These are phyloP conservation scores for Diogma glabrata DNA, from an alignment of 2,888 invertebrate genomes.

Conservation along the genomic window DNA sequence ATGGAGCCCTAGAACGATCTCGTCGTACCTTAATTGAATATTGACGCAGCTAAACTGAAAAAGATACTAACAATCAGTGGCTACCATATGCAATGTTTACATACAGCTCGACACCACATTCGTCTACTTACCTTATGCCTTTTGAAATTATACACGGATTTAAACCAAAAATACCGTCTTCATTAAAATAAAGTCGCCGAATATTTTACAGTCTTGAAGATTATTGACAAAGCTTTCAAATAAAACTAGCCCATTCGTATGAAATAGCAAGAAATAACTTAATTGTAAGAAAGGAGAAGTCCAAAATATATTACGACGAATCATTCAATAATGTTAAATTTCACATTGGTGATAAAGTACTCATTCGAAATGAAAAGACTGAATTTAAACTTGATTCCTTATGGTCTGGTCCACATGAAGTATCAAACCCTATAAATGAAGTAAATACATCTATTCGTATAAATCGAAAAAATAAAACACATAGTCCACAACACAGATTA, in stretches of 20 bases:
- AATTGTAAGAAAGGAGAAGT: no score
- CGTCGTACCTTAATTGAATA: no score
- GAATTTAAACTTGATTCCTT: not conserved
- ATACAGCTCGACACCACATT: not conserved
- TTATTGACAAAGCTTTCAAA: no score
- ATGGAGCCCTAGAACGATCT: no score
- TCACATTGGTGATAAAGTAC: not conserved
- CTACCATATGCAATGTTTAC: not conserved
- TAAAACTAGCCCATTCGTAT: no score
- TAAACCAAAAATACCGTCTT: no score
- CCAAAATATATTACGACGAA: no score
- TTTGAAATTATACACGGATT: not conserved
- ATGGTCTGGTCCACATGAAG: not conserved
- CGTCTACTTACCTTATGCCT: not conserved
- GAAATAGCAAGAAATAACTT: no score
- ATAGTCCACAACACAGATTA: no score
- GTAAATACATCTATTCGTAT: not conserved
- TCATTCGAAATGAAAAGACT: not conserved
- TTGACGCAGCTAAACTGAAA: no score
- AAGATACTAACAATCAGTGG: not conserved
- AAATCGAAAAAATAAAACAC: not conserved
- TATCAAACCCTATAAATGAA: not conserved
- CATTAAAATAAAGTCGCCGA: no score
- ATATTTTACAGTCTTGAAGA: no score
- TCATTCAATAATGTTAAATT: not conserved